phyloP scores from a whole-genome alignment of 2,888 invertebrate genomes.

The Bombylius discolor region DNA sequence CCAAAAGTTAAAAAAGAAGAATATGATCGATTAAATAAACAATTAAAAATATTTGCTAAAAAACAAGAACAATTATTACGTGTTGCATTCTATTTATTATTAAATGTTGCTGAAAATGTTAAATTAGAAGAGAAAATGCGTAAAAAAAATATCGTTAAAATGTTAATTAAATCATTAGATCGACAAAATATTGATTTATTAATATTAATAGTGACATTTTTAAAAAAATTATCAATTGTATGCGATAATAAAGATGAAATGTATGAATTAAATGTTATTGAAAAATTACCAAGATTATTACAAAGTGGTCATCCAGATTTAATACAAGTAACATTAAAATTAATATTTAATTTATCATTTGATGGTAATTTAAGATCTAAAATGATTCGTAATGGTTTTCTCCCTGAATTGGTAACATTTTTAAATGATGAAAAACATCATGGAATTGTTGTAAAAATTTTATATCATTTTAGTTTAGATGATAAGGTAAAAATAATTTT shows the following conservation, averaged over 20 bases:
- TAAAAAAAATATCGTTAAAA: constrained; percentile 77
- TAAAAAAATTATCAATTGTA: constrained; percentile 90
- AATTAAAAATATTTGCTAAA: constrained; percentile 66
- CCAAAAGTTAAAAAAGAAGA: constrained; percentile 48
- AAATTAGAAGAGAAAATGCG: constrained; percentile 96
- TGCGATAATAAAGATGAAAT: constrained; percentile 89
- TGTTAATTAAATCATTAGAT: constrained; percentile 78
- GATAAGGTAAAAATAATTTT: constrained; percentile 41
- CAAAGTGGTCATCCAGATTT: constrained; percentile 45
- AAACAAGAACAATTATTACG: constrained; percentile 88
- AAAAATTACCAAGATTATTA: constrained; percentile 71
- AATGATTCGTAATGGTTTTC: constrained; percentile 78
- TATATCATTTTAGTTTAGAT: constrained; percentile 92
- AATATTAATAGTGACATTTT: constrained; percentile 80
- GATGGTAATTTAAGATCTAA: constrained; percentile 73
- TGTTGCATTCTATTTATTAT: constrained; percentile 81
- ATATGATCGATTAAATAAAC: constrained; percentile 63
- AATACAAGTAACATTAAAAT: constrained; percentile 64
- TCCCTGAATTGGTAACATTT: constrained; percentile 80
- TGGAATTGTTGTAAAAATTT: constrained; percentile 60
- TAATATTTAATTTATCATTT: constrained; percentile 92
- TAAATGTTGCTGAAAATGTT: constrained; percentile 92
- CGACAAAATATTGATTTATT: constrained; percentile 81
- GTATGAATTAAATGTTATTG: constrained; percentile 65
- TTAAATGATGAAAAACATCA: constrained; percentile 76